Base-by-base conservation (phyloP, 1,140 invertebrate species). In the Zaprionus camerounensis region DNA sequence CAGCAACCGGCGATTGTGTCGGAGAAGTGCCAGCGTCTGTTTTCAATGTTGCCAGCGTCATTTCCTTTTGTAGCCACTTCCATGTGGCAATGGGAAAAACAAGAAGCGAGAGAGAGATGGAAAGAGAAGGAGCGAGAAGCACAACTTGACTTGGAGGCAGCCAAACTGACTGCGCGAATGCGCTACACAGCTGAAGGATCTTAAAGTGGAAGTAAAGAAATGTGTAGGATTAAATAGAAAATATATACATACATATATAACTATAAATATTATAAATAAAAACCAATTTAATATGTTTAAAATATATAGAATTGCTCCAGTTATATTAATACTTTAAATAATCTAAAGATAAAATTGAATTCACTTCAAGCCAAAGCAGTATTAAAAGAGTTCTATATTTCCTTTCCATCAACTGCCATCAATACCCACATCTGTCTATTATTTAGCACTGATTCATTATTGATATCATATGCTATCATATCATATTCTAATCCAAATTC, bases 41-140 rank as follows among this genome's bases (percentile, higher is more conserved):
- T 90, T 90, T 82, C 86, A 91, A 90, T 90, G 85, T 90, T 90
- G 86, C 81, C 87, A 85, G 76, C 81, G 82, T 90, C 81, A 76
- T 81, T 88, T 76, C 78, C 79, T 88, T 90, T 81, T 88, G 84
- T 88, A 90, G 78, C 84, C 84, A 88, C 84, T 88, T 88, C 78
- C 74, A 55, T 68, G 22, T 69, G 62, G 31, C 28, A 26, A 31
- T 51, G 67, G 66, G 38, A 44, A 41, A 38, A 22, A 13, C 17
- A 15, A 17, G 11, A 13, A 41, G 36, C 41, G 6, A 56, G 15
- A 22, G 17, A 61, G 26, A 57, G 13, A 24, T 41, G 17, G 17
- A 4, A 51, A 38, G 28, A 66, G 22, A 13, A 34, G 53, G 64
- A 7, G 15, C 9, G 22, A 3, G 34, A 41, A 51, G 46, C 46